Conservation (phyloP, 2,888 invertebrate genomes). For the Hecatera dysodea region DNA sequence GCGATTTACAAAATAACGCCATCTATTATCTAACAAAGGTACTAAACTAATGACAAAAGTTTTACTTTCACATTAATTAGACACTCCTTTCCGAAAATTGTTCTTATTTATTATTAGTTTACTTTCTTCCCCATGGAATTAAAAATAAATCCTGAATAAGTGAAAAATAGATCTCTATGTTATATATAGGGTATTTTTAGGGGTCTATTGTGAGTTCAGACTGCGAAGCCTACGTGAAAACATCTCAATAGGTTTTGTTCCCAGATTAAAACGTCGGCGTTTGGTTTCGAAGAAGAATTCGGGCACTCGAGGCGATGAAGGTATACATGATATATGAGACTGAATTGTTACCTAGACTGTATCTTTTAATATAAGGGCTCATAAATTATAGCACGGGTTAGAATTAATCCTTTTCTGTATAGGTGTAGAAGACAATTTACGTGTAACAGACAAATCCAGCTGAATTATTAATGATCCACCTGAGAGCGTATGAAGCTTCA, state of each 20-base stretch:
- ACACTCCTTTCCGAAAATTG: no score
- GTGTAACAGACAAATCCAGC: slow-evolving; percentile 6
- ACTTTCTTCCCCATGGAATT: no score
- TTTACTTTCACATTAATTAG: no score
- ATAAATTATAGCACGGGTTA: slow-evolving; percentile 23
- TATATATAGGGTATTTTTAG: slow-evolving; percentile 9
- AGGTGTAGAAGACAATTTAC: slow-evolving; percentile 13
- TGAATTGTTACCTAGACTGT: slow-evolving; percentile 31
- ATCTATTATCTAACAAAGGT: no score
- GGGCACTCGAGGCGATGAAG: slow-evolving; percentile 41
- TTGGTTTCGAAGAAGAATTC: slow-evolving; percentile 45
- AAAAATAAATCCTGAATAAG: neutral
- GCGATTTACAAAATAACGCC: no score
- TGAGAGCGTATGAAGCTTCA: slow-evolving; percentile 3
- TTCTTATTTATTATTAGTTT: no score
- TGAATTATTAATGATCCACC: slow-evolving; percentile 27
- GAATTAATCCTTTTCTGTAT: slow-evolving; percentile 36
- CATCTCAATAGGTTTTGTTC: slow-evolving; percentile 36
- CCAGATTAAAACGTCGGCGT: slow-evolving; percentile 51
- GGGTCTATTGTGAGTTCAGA: slow-evolving; percentile 30
- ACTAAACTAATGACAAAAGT: no score
- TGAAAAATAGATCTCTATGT: slow-evolving; percentile 4
- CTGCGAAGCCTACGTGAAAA: slow-evolving; percentile 3
- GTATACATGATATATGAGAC: slow-evolving; percentile 52
- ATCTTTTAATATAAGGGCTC: slow-evolving; percentile 15